A percentile compares a stretch with the other conserved stretches of the same genome.
These are phyloP conservation scores for Rhagonycha fulva DNA, from an alignment of 2,888 invertebrate species.

Conservation along the genomic window DNA sequence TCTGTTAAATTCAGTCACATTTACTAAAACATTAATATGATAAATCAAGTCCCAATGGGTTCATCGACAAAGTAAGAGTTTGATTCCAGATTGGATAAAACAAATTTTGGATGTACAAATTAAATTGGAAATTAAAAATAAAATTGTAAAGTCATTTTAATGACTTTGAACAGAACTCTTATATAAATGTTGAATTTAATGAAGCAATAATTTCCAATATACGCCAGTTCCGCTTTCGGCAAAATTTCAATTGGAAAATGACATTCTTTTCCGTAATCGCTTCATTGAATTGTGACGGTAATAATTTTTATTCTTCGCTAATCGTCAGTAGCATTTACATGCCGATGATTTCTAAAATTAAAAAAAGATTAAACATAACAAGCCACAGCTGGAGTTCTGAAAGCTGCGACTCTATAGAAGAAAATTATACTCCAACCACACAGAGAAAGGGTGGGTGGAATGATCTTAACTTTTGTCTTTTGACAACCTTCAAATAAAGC, in stretches of 20 bases:
- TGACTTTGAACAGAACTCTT: no score
- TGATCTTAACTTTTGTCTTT: not conserved
- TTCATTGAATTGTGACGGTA: not conserved
- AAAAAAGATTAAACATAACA: not conserved
- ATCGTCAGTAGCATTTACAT: not conserved
- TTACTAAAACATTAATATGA: no score
- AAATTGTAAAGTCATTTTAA: no score
- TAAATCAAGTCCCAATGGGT: no score
- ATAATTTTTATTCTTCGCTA: not conserved
- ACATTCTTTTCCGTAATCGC: not conserved
- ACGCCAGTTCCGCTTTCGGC: not conserved
- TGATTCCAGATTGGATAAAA: no score
- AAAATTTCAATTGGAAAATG: not conserved
- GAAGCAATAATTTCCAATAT: not conserved
- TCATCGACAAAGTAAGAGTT: no score
- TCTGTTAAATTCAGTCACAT: no score
- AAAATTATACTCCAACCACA: not conserved
- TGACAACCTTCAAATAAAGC: not conserved
- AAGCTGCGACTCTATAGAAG: not conserved
- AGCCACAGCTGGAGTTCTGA: not conserved
- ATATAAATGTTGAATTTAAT: not conserved
- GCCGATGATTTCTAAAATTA: not conserved
- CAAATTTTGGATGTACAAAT: no score
- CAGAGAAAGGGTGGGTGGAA: not conserved
- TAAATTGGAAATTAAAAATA: no score